Percentiles rank a stretch among this genome's conserved stretches.
Evolutionary conservation across 2,113 vertebrate genomes (phyloP).

Genomic region (Oplegnathus fasciatus): DNA sequence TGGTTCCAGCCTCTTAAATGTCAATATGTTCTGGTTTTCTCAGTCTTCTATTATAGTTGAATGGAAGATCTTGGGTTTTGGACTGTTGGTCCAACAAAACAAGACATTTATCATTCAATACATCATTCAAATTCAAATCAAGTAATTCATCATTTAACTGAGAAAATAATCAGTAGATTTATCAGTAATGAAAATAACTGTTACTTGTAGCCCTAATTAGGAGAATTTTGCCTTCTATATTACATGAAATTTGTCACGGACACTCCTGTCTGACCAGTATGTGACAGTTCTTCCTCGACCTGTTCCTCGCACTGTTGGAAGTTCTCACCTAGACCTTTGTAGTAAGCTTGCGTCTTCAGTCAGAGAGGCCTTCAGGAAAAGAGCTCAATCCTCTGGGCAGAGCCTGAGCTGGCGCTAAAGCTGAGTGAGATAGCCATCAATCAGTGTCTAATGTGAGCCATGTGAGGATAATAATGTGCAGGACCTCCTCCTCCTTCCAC

Average conservation of each 20-base stretch:
- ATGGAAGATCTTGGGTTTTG: background rate
- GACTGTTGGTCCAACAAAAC: background rate
- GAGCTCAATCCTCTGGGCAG: background rate
- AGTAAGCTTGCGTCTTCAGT: constrained; percentile 5
- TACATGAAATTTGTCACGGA: background rate
- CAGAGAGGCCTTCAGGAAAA: constrained; percentile 7
- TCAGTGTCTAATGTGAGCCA: constrained; percentile 48
- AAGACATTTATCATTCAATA: too few species aligned
- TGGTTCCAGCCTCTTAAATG: background rate
- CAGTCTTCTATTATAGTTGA: too few species aligned
- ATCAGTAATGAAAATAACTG: background rate
- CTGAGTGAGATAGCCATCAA: constrained; percentile 47
- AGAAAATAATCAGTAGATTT: background rate
- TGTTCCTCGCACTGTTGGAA: too few species aligned
- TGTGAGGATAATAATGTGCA: constrained; percentile 24
- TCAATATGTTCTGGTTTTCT: background rate
- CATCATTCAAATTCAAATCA: background rate
- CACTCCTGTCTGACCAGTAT: background rate
- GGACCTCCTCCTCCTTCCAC: constrained; percentile 36
- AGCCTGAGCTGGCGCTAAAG: background rate
- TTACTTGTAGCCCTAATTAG: background rate
- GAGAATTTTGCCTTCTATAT: background rate
- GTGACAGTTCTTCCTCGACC: background rate
- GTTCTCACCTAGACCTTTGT: background rate
- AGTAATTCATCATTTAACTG: background rate